These are phyloP conservation scores for Galago senegalensis DNA, from an alignment of 2,797 vertebrate species.

Conservation along the genomic window DNA sequence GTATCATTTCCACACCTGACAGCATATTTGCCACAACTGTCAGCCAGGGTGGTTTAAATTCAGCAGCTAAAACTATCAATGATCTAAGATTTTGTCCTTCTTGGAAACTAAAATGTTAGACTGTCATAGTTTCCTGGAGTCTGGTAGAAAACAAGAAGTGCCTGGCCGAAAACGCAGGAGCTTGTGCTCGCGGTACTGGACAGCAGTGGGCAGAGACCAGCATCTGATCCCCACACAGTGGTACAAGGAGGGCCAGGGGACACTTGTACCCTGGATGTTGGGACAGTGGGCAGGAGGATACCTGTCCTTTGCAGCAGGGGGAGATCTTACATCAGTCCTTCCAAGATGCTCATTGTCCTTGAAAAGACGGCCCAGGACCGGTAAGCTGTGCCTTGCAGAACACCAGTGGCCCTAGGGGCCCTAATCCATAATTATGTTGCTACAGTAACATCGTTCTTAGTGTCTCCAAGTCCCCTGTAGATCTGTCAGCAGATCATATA, in stretches of 20 bases:
- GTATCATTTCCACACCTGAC: not conserved
- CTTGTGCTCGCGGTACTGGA: not conserved
- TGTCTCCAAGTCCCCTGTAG: not conserved
- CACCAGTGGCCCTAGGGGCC: not conserved
- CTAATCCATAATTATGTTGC: fast-evolving
- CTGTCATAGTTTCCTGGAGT: not conserved
- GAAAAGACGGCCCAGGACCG: not conserved
- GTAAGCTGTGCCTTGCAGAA: not conserved
- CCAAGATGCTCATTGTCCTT: not conserved
- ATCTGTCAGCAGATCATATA: not conserved
- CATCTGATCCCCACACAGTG: not conserved
- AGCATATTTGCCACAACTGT: not conserved
- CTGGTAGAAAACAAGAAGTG: not conserved
- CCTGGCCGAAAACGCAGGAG: not conserved
- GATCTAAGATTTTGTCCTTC: not conserved
- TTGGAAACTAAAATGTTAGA: not conserved
- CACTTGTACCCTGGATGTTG: not conserved
- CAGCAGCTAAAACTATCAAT: not conserved
- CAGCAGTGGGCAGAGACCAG: not conserved
- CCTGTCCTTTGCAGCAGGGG: not conserved
- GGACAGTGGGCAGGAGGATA: fast-evolving
- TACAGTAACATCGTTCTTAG: fast-evolving
- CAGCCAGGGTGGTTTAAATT: not conserved
- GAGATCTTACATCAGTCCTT: not conserved
- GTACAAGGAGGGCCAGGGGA: too few species aligned